Base-by-base conservation (phyloP, 2,797 vertebrate species). In the Melanogrammus aeglefinus region DNA sequence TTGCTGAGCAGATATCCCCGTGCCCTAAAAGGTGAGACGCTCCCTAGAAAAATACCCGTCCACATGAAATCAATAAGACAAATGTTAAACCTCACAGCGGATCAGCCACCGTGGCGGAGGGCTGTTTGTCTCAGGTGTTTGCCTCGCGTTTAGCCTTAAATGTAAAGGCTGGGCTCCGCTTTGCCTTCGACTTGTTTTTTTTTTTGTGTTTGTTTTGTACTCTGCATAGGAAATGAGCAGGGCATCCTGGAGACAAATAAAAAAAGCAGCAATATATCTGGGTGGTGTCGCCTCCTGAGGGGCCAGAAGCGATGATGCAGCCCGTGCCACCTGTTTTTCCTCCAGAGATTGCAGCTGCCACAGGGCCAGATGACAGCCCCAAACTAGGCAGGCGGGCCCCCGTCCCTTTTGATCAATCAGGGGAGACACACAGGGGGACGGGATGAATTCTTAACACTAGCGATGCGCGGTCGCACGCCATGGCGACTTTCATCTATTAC, bases 391-490 rank as follows among this genome's bases (percentile, higher is more conserved):
- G 85, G 80, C 84, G 21, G 82, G 86, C 76, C 76, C 84, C 84
- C 78, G 86, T 91, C 90, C 51, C 81, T 90, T 93, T 90, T 91
- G 88, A 94, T 93, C 91, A 89, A 87, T 93, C 92, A 90, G 89
- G 76, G 82, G 77, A 75, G 86, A 89, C 84, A 88, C 85, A 88
- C 81, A 83, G 77, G 71, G 77, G 57, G 76, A 76, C 71, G 81
- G 83, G 2, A 44, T 88, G 89, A 88, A 91, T 91, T 86, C 80
- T 88, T 8, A 85, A 92, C 90, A 81, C 83, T 89, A 86, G 85
- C 90, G 88, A 91, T 92, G 57, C 57, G 7, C 57, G 57, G 21
- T 81, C 35, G 27, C 83, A 39, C 83, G 78, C 86, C 91, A 92
- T 92, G 91, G 88, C 91, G 88, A 92, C 87, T 90, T 84, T 85